Evolutionary conservation across 2,113 vertebrate genomes (phyloP), one percentile per base, ranked within the genome.

Genomic region (Oncorhynchus clarkii): DNA sequence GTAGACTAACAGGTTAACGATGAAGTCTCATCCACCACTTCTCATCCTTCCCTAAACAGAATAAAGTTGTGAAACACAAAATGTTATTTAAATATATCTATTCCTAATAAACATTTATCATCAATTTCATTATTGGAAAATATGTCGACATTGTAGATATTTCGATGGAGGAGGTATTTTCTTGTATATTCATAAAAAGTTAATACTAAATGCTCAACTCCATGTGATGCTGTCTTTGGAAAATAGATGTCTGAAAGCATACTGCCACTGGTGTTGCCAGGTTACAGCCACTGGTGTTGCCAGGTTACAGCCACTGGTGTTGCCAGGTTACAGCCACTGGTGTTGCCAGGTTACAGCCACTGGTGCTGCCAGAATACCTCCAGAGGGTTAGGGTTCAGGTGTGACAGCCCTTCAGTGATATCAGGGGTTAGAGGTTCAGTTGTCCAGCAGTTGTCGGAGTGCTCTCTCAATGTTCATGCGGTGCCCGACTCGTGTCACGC

Each of bases 401-500:
- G 22, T 9, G 8, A 64, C 20, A 64, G 26, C 16, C 65, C 26
- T 5, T 5, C 24, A 26, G n/a, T 26, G 26, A 26, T 12, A 26
- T 67, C 65, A 14, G 60, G 49, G 64, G 66, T 78, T 72, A n/a
- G 75, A 82, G 76, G 82, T 57, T 31, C 57, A 64, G 62, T 69
- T 81, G 94, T 98, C 96, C 57, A 96, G 92, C 89, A 99, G 93
- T 90, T 96, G 96, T 85, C 96, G 93, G 71, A 99, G 96, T 4
- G 97, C 97, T 74, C 97, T 93, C 90, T 99, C 97, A 74, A 99
- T 99, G 95, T 98, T 99, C 95, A 98, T 99, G 18, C 97, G 95
- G 91, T 99, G 97, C 65, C 97, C 97, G 34, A 99, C 95, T n/a
- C 97, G 94, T 57, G 97, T 98, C 88, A 98, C 97, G 74, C 97